Evolutionary conservation across 1,140 invertebrate genomes (phyloP).

Genomic region (Euura saliciscinereae): DNA sequence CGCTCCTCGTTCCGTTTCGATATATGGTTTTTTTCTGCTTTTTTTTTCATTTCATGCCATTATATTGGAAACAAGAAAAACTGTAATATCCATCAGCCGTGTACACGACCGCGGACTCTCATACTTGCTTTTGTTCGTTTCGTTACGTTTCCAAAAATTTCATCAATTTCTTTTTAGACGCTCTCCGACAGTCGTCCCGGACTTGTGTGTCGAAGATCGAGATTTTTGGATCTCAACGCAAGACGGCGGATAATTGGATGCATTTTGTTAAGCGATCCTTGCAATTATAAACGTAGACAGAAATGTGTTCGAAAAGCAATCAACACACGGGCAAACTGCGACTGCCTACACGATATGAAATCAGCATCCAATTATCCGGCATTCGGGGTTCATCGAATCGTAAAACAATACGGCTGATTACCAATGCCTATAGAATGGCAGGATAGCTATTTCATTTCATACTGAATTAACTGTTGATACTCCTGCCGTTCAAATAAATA

Average conservation of each 20-base stretch:
- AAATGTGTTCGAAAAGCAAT: slow-evolving; percentile 5
- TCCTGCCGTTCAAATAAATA: background rate
- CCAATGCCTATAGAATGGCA: slow-evolving; percentile 17
- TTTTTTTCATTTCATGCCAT: background rate
- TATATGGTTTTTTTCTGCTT: background rate
- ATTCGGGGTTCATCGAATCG: slow-evolving; percentile 47
- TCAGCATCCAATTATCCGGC: slow-evolving; percentile 4
- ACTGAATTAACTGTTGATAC: slow-evolving; percentile 4
- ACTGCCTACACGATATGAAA: background rate
- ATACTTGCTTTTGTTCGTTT: background rate
- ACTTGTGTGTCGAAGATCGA: no score
- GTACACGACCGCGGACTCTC: background rate
- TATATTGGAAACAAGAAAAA: background rate
- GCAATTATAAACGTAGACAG: background rate
- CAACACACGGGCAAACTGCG: background rate
- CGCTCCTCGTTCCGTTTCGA: background rate
- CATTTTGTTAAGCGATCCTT: no score
- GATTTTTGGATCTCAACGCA: no score
- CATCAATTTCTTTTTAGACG: background rate
- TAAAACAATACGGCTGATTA: slow-evolving; percentile 61
- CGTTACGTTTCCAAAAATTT: background rate
- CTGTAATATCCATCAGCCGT: background rate
- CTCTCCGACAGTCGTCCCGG: no score
- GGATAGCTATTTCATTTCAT: slow-evolving; percentile 5
- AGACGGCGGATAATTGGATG: no score